These are phyloP conservation scores for Siphamia tubifer DNA, from an alignment of 2,113 vertebrate species.

Conservation along the genomic window DNA sequence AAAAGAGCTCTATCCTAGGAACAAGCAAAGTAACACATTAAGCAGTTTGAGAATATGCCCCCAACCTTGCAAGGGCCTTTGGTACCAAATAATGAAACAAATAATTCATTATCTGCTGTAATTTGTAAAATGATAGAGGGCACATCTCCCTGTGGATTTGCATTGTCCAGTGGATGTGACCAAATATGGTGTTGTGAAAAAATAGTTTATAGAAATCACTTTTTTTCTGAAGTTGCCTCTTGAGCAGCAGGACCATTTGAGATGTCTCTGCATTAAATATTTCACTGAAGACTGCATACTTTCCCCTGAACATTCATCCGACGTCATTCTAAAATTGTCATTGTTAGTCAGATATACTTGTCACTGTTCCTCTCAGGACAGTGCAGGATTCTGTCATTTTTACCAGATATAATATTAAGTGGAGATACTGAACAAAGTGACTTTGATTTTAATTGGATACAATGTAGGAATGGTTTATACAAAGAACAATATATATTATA, in stretches of 20 bases:
- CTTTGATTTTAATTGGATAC: background rate
- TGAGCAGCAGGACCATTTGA: background rate
- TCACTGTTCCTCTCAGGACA: background rate
- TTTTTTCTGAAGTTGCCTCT: background rate
- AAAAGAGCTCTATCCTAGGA: background rate
- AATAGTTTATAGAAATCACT: background rate
- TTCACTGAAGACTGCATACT: too few species aligned
- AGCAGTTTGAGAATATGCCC: constrained; percentile 4
- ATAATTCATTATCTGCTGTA: background rate
- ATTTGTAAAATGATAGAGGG: background rate
- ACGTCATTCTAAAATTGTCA: background rate
- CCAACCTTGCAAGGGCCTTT: background rate
- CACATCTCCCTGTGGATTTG: background rate
- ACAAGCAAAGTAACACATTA: constrained; percentile 17
- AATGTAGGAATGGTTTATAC: too few species aligned
- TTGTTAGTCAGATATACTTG: background rate
- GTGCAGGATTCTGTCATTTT: background rate
- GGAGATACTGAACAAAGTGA: background rate
- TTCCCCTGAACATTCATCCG: too few species aligned
- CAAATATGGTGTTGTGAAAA: constrained; percentile 1
- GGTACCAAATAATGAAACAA: constrained; percentile 41
- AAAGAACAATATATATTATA: too few species aligned
- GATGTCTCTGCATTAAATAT: background rate
- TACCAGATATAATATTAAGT: background rate
- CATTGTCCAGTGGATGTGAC: background rate